Evolutionary conservation across 37 sponge, comb jelly and placozoan species (phyloP).

Genomic region (Chondrosia reniformis): DNA sequence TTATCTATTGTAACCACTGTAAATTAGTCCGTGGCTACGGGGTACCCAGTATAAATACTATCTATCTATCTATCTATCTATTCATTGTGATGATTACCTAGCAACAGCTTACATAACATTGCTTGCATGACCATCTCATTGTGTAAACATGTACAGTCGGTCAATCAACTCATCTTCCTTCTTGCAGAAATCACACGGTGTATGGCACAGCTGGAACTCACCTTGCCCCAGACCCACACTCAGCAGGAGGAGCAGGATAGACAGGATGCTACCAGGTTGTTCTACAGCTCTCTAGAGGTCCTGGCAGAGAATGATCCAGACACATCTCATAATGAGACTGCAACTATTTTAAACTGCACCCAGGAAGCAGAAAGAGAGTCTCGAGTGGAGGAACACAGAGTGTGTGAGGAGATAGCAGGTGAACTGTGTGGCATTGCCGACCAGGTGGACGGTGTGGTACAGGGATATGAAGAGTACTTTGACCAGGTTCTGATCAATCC

Average conservation of each 20-base stretch:
- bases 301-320: constrained; percentile 11
- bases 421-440: neutral
- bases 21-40: no score
- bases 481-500: neutral
- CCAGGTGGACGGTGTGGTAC: neutral
- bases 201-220: neutral
- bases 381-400: neutral
- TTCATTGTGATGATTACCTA: no score
- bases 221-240: neutral
- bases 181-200: no score
- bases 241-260: neutral
- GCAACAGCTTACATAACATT: no score
- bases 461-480: neutral
- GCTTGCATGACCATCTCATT: no score
- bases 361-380: neutral
- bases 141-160: no score
- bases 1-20: no score
- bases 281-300: neutral
- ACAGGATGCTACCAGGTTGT: neutral
- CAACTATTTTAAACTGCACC: neutral
- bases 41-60: no score
- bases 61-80: no score
- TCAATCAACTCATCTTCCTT: no score
- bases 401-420: neutral
- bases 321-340: neutral